Evolutionary conservation across 23 tunicate genomes (phyloP).

Genomic region (Halocynthia roretzi): DNA sequence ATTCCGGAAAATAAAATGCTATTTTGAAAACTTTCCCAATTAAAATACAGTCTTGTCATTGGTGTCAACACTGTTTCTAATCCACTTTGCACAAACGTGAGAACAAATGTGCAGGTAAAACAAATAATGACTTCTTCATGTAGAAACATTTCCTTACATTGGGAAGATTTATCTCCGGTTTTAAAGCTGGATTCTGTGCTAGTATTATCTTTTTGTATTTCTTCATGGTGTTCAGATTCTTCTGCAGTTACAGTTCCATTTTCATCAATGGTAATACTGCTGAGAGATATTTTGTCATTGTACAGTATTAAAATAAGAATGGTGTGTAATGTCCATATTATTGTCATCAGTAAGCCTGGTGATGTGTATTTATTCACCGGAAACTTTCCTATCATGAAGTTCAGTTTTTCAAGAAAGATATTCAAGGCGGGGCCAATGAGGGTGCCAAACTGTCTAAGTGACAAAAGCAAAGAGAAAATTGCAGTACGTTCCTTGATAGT

Average conservation of each 20-base stretch:
- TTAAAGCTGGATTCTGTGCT: background rate
- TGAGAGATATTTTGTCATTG: background rate
- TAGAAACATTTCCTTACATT: background rate
- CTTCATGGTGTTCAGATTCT: background rate
- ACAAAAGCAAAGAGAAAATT: slow-evolving; percentile 47
- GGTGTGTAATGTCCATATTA: slow-evolving; percentile 6
- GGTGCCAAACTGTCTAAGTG: slow-evolving; percentile 64
- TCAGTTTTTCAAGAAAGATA: slow-evolving; percentile 32
- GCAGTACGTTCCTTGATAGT: slow-evolving; percentile 57
- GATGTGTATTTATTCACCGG: slow-evolving; percentile 38
- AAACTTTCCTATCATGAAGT: slow-evolving; percentile 56
- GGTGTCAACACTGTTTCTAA: slow-evolving; percentile 8
- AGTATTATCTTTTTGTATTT: background rate
- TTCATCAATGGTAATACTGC: background rate
- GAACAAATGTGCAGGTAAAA: background rate
- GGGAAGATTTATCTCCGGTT: background rate
- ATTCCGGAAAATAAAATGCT: background rate
- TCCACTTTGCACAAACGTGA: background rate
- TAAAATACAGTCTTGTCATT: background rate
- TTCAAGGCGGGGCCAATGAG: slow-evolving; percentile 75
- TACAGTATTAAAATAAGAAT: background rate
- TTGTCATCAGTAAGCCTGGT: slow-evolving; percentile 32
- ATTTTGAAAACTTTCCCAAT: background rate
- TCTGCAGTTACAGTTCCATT: background rate
- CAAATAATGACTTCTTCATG: slow-evolving; percentile 11